phyloP scores from a whole-genome alignment of 1,140 invertebrate genomes.

The Drosophila sturtevanti region DNA sequence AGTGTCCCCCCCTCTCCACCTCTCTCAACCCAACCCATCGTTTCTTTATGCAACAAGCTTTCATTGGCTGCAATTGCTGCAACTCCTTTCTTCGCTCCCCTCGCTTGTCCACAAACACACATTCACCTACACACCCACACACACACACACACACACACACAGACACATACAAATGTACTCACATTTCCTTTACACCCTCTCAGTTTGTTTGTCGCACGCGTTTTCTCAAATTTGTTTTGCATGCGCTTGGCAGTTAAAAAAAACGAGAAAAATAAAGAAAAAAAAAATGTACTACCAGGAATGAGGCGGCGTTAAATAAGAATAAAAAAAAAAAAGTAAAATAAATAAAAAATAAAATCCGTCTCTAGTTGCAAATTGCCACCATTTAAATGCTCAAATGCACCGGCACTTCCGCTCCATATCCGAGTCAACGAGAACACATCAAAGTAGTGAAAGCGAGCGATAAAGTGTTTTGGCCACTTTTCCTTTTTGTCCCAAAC shows the following conservation, averaged over 20 bases:
- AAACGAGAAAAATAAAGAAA: conserved; percentile 45
- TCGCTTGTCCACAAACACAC: background rate
- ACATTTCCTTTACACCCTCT: conserved; percentile 15
- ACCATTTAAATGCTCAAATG: conserved; percentile 56
- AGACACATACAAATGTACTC: conserved; percentile 5
- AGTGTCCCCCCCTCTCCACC: conserved; percentile 4
- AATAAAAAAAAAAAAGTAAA: conserved; percentile 17
- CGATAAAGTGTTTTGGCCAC: conserved; percentile 45
- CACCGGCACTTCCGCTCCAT: conserved; percentile 52
- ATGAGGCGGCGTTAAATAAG: background rate
- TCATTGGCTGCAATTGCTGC: conserved; percentile 51
- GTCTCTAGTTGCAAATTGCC: conserved; percentile 22
- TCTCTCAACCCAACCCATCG: background rate
- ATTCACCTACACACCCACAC: too few species aligned
- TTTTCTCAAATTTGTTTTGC: conserved; percentile 62
- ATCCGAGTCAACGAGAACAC: conserved; percentile 45
- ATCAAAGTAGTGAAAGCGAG: conserved; percentile 41
- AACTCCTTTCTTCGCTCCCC: background rate
- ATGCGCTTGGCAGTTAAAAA: conserved; percentile 65
- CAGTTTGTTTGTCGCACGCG: conserved; percentile 24
- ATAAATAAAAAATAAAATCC: conserved; percentile 20
- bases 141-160: conserved; percentile 1
- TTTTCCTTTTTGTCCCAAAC: conserved; percentile 8
- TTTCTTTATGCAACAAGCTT: conserved; percentile 43
- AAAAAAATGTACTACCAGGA: background rate